Evolutionary conservation across 2,797 vertebrate species (phyloP).

Genomic region (Nothura maculosa): DNA sequence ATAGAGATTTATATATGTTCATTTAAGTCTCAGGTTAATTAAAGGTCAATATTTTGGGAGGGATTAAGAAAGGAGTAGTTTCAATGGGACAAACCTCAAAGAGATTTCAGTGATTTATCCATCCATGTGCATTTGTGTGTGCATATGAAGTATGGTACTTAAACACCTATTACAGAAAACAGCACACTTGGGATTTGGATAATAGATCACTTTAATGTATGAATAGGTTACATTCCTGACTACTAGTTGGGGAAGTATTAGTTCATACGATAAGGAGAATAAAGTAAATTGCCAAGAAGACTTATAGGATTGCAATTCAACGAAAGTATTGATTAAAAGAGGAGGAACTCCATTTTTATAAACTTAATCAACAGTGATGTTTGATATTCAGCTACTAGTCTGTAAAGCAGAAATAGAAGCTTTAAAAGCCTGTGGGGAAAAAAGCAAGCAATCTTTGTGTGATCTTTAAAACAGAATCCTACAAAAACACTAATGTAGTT

Average conservation of each 20-base stretch:
- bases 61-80: neutral
- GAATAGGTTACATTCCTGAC: conserved; percentile 57
- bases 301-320: conserved; percentile 71
- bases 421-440: neutral
- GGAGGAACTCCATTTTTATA: conserved; percentile 75
- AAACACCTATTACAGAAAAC: conserved; percentile 72
- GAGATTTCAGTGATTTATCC: conserved; percentile 26
- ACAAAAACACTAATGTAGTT: neutral
- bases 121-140: neutral
- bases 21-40: neutral
- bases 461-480: neutral
- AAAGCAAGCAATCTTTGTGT: neutral
- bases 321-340: conserved; percentile 76
- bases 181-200: conserved; percentile 30
- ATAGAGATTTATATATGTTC: neutral
- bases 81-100: neutral
- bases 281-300: conserved; percentile 67
- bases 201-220: conserved; percentile 71
- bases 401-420: conserved; percentile 62
- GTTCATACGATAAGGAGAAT: conserved; percentile 36
- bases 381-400: conserved; percentile 62
- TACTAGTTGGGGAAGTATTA: conserved; percentile 43
- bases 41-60: neutral
- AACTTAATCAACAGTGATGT: conserved; percentile 73
- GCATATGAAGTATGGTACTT: conserved; percentile 37